Percentiles rank a stretch among this genome's conserved stretches.
Conservation (phyloP, 2,888 invertebrate species). For the Spilosoma lubricipeda region DNA sequence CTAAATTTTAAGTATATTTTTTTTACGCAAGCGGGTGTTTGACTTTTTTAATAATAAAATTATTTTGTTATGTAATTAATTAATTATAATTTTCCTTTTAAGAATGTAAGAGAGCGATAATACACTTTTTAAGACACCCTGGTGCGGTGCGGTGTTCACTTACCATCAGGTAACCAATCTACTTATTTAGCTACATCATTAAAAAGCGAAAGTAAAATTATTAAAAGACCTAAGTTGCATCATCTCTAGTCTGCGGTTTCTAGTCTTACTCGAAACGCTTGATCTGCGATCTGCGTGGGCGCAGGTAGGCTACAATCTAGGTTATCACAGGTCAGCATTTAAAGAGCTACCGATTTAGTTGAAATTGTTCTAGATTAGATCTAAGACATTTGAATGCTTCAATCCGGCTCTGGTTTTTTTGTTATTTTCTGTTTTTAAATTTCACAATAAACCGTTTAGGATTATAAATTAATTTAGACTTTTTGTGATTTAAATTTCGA, state of each 20-base stretch:
- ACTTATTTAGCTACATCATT: neutral
- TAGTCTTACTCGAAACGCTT: conserved; percentile 6
- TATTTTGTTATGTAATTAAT: too few relatives aligned
- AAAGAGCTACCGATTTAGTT: neutral
- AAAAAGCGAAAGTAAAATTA: neutral
- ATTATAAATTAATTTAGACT: neutral
- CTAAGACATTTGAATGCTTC: conserved; percentile 2
- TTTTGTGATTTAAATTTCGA: neutral
- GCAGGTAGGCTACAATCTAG: conserved; percentile 3
- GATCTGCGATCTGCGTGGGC: conserved; percentile 13
- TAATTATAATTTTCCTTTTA: too few relatives aligned
- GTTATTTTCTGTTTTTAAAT: neutral
- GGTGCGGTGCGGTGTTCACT: too few relatives aligned
- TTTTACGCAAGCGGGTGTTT: too few relatives aligned
- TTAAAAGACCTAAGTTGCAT: conserved; percentile 3
- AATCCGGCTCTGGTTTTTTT: neutral
- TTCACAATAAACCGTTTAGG: neutral
- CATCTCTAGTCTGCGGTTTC: neutral
- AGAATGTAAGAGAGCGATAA: too few relatives aligned
- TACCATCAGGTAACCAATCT: too few relatives aligned
- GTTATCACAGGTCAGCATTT: conserved; percentile 11
- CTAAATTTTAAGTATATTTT: too few relatives aligned
- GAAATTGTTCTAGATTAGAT: neutral
- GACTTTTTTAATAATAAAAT: too few relatives aligned
- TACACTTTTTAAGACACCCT: too few relatives aligned